Evolutionary conservation across 1,140 invertebrate species (phyloP), one percentile per base, ranked within the genome.

Genomic region (Platorchestia sp.): DNA sequence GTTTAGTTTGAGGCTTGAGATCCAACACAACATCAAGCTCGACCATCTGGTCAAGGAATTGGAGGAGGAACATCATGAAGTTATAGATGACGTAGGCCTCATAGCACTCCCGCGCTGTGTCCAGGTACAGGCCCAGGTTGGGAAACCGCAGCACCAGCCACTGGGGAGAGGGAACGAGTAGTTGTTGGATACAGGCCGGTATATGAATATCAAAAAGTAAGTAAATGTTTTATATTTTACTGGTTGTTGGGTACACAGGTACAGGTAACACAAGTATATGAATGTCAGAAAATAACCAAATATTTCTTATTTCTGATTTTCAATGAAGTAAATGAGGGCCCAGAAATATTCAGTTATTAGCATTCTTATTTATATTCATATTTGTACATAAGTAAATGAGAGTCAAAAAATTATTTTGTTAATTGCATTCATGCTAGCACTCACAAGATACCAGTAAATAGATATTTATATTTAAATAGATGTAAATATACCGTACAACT

Each of bases 61-160:
- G 99, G 95, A 99, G 97, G 90, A 99, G 97, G 97, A 99, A 99
- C 97, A 98, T 98, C 99, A 99, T 99, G 97, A 99, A 99, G 97
- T 99, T 99, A 97, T 99, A 99, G 96, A 99, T 99, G 0, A 99
- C 99, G 98, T 99, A 99, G 16, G 97, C 97, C 97, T 99, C 99
- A 97, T 99, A 99, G 97, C 99, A 99, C 97, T 99, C 99, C 97
- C 99, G 97, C 45, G 99, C 97, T 96, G 98, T 99, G 97, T 99
- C 99, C 97, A 99, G 98, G 97, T 99, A 99, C 95, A 99, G 96
- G n/a, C 95, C 95, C 41, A 87, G 45, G 40, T 59, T 44, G 10
- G 96, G 95, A 95, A 96, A 97, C 59, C 97, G 96, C n/a, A 98
- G 96, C 0, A 97, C 97, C 96, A 97, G 97, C 97, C 97, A 98